phyloP scores from a whole-genome alignment of 2,797 vertebrate species.

The Microctenopoma steveboyesi region DNA sequence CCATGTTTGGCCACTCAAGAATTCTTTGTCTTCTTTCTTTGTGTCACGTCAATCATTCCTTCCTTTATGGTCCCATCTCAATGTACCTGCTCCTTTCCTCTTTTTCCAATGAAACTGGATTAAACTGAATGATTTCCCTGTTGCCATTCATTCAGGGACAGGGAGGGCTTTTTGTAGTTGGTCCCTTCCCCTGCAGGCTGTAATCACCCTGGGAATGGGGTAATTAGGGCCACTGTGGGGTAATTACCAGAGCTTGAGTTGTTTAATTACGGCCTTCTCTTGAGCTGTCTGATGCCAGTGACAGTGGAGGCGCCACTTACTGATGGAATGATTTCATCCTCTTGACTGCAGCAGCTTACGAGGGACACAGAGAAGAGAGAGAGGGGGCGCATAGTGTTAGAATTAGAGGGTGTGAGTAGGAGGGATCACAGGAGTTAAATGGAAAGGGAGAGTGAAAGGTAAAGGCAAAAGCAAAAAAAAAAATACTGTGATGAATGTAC shows the following conservation, averaged over 20 bases:
- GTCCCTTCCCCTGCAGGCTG: constrained; percentile 71
- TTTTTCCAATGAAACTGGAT: constrained; percentile 53
- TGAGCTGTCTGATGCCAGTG: constrained; percentile 78
- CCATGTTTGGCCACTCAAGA: background rate
- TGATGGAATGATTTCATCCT: constrained; percentile 77
- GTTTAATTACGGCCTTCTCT: constrained; percentile 84
- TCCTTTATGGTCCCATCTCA: constrained; percentile 31
- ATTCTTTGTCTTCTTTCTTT: constrained; percentile 4
- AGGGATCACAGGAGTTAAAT: constrained; percentile 50
- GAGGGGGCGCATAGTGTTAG: constrained; percentile 37
- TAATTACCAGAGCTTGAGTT: constrained; percentile 86
- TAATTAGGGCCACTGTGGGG: constrained; percentile 84
- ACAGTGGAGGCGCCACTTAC: constrained; percentile 75
- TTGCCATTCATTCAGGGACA: constrained; percentile 50
- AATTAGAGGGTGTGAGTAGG: constrained; percentile 55
- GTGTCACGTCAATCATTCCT: constrained; percentile 7
- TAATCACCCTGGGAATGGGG: constrained; percentile 84
- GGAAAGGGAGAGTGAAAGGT: constrained; percentile 39
- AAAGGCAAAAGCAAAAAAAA: constrained; percentile 35
- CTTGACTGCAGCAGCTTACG: constrained; percentile 67
- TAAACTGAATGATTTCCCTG: constrained; percentile 40
- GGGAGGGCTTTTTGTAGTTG: constrained; percentile 68
- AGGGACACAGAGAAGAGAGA: constrained; percentile 41
- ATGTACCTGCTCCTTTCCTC: constrained; percentile 63
- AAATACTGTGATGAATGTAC: constrained; percentile 44